Percentiles rank a stretch among this genome's conserved stretches.
Evolutionary conservation across 2,113 vertebrate species (phyloP).

Genomic region (Gallinago jamesoni): DNA sequence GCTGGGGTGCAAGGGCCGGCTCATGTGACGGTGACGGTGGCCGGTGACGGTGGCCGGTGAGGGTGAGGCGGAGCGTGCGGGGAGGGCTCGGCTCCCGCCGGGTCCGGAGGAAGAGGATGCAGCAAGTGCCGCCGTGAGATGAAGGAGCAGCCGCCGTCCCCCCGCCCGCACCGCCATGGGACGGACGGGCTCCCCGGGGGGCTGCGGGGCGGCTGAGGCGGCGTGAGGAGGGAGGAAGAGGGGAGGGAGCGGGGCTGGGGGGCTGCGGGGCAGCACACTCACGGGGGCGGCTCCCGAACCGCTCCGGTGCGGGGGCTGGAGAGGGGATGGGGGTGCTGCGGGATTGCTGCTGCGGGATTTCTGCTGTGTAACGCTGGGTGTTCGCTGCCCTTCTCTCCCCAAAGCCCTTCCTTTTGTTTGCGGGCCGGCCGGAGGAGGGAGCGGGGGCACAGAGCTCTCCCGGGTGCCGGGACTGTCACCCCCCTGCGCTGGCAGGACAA

Average conservation of each 20-base stretch:
- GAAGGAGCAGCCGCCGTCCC: not conserved
- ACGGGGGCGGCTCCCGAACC: not conserved
- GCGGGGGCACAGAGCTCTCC: not conserved
- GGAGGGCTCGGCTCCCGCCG: not conserved
- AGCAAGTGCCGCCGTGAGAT: not conserved
- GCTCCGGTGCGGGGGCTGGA: rapidly evolving
- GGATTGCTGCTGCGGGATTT: not conserved
- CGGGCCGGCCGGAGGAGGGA: too few species aligned
- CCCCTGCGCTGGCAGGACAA: not conserved
- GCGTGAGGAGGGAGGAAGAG: not conserved
- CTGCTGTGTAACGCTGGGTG: not conserved
- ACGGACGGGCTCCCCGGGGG: rapidly evolving
- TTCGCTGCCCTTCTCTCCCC: rapidly evolving
- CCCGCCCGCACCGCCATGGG: not conserved
- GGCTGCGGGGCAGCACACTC: not conserved
- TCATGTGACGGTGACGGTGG: slow-evolving; percentile 68
- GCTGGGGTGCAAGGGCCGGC: slow-evolving; percentile 51
- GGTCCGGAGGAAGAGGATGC: not conserved
- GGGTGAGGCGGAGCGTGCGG: slow-evolving; percentile 51
- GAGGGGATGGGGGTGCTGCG: not conserved
- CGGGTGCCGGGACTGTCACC: not conserved
- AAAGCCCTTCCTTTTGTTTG: not conserved
- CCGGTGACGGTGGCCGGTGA: slow-evolving; percentile 50
- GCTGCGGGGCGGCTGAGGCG: not conserved
- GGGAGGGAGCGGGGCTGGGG: not conserved